Base-by-base conservation (phyloP, 2,888 invertebrate species). In the Rhabditophanes sp. region DNA sequence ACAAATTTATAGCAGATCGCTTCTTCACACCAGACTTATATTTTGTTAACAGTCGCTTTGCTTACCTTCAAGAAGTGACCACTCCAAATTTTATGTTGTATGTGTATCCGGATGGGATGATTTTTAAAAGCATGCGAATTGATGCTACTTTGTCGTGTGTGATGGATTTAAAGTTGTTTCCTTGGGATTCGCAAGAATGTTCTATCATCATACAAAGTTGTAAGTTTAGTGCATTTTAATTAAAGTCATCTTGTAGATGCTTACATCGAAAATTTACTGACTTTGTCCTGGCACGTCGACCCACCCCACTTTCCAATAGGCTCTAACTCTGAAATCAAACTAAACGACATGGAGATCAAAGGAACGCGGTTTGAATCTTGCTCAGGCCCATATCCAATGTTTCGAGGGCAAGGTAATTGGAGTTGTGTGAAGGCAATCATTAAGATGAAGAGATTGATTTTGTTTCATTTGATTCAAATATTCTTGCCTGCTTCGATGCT, bases 11-110 rank as follows among this genome's bases (percentile, higher is more conserved):
- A 18, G 60, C 56, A 11, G 57, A 60, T 17, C 47, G 56, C 2
- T 50, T 59, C 9, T 48, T 46, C 52, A 45, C 53, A 26, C 56
- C 56, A 3, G 60, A 64, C 38, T 32, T 64, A 14, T 64, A 64
- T 37, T 64, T 63, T 35, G 61, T 64, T 25, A 64, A 64, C 39
- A 49, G 54, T 5, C 64, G 64, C 42, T 58, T 56, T 38, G 64
- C 64, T 6, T 64, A 60, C 31, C 31, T 59, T 7, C 54, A 53
- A 32, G 54, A 53, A 31, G 54, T 53, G 15, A 51, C 43, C 6
- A 42, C 41, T 7, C 39, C 33, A 2, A 44, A 44, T 21, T 40
- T 40, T 20, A 30, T 36, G 19, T 24, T 16, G 16, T 25, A 22
- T 34, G 54, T 64, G 7, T 64, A 64, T 39, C 55, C 62, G 9